Evolutionary conservation across 2,113 vertebrate species (phyloP).

Genomic region (Pleuronectes platessa): DNA sequence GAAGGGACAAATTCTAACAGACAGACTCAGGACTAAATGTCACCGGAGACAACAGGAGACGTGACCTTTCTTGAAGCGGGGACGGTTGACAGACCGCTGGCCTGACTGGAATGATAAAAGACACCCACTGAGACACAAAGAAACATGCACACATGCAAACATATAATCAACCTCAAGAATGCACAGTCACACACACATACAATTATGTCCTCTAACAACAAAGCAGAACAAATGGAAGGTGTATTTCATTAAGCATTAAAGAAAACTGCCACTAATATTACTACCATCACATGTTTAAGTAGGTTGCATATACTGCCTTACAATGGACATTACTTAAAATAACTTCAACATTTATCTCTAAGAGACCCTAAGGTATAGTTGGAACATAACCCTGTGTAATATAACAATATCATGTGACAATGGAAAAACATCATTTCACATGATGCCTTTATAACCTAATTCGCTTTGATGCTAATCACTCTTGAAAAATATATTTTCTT

Average conservation of each 20-base stretch:
- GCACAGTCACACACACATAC: background rate
- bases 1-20: conserved; percentile 49
- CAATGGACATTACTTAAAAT: no score
- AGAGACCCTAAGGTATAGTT: no score
- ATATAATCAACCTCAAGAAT: background rate
- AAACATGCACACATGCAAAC: conserved; percentile 5
- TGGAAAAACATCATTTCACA: no score
- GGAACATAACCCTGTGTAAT: no score
- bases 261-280: background rate
- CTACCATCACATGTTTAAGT: background rate
- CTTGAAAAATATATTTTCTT: no score
- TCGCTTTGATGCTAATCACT: background rate
- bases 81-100: conserved; percentile 29
- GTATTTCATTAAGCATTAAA: background rate
- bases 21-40: conserved; percentile 67
- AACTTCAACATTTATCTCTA: no score
- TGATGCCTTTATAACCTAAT: no score
- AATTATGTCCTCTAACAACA: background rate
- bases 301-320: no score
- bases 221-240: background rate
- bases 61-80: conserved; percentile 64
- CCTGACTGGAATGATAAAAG: conserved; percentile 60
- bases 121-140: conserved; percentile 17
- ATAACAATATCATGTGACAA: no score
- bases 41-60: conserved; percentile 58